Evolutionary conservation across 2,113 vertebrate genomes (phyloP), one percentile per base, ranked within the genome.

Genomic region (Eupsittula cactorum): DNA sequence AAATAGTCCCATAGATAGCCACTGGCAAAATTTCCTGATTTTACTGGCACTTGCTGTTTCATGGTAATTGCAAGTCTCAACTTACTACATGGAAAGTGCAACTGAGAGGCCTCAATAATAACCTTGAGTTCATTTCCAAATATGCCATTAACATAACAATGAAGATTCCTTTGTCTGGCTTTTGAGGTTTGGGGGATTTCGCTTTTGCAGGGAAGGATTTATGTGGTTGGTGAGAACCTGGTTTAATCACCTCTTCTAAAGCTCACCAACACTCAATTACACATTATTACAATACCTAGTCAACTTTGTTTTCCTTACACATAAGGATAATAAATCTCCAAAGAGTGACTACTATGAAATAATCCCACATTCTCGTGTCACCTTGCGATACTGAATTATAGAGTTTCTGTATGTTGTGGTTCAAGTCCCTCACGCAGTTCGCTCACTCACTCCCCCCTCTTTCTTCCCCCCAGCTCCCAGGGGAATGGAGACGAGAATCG

Each of bases 131-230:
- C 53, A 2, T 52, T 65, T 64, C 63, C 71, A 86, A 86, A 39
- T 3, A 2, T 5, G 2, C 10, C 35, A 41, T 69, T 82, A 65
- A 27, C 64, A 63, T 37, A 52, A 35, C 73, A 83, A 81, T 37
- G 21, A 47, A n/a, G 13, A 29, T 63, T 11, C 67, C 46, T 76
- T 63, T 75, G 29, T 5, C 64, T 14, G 65, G 62, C 15, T 73
- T 57, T 62, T 88, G 95, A 74, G 86, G 86, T 91, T 86, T 69
- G 16, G 86, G 81, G 55, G 16, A 65, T 91, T 94, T 88, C 76
- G 46, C 68, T 41, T 70, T 35, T 18, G 21, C 11, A 21, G 17
- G 65, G 44, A 82, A 91, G 65, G 37, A 37, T 78, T 90, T 62
- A 5, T 75, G 87, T 49, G 90, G 84, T 5, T 37, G 55, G 23